Evolutionary conservation across 1,140 invertebrate genomes (phyloP).

Genomic region (Rhyzopertha dominica): DNA sequence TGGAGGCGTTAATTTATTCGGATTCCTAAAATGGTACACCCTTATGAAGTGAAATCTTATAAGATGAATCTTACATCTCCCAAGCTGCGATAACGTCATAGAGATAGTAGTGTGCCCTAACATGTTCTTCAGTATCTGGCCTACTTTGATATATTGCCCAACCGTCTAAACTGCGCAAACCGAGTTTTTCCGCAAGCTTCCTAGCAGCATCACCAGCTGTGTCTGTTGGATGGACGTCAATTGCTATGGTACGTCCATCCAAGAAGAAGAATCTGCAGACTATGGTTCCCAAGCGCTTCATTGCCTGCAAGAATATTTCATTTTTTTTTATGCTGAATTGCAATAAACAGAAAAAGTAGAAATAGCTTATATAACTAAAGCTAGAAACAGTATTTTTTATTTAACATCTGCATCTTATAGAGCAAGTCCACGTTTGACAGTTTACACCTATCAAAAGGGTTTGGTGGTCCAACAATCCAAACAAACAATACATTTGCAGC

Average conservation of each 20-base stretch:
- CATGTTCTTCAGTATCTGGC: conserved; percentile 82
- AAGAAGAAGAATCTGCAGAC: conserved; percentile 94
- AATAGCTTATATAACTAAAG: too few species aligned
- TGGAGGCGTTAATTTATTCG: conserved; percentile 55
- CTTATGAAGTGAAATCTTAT: conserved; percentile 6
- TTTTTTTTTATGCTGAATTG: not conserved
- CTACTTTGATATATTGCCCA: conserved; percentile 91
- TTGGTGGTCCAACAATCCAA: too few species aligned
- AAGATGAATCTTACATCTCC: conserved; percentile 69
- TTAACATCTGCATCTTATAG: too few species aligned
- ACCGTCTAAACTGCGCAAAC: conserved; percentile 76
- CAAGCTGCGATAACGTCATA: conserved; percentile 92
- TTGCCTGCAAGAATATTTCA: conserved; percentile 57
- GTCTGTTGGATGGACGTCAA: conserved; percentile 91
- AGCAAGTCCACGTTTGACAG: too few species aligned
- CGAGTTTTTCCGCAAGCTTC: conserved; percentile 84
- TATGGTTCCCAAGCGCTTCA: conserved; percentile 84
- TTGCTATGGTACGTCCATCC: conserved; percentile 91
- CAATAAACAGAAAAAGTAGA: conserved; percentile 4
- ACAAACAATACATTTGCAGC: too few species aligned
- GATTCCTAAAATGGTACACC: conserved; percentile 49
- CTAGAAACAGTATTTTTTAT: conserved; percentile 3
- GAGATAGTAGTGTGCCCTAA: conserved; percentile 87
- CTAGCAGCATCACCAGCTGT: conserved; percentile 85
- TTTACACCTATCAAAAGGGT: too few species aligned